Conservation (phyloP, 2,888 invertebrate genomes). For the Zaprionus bogoriensis region DNA sequence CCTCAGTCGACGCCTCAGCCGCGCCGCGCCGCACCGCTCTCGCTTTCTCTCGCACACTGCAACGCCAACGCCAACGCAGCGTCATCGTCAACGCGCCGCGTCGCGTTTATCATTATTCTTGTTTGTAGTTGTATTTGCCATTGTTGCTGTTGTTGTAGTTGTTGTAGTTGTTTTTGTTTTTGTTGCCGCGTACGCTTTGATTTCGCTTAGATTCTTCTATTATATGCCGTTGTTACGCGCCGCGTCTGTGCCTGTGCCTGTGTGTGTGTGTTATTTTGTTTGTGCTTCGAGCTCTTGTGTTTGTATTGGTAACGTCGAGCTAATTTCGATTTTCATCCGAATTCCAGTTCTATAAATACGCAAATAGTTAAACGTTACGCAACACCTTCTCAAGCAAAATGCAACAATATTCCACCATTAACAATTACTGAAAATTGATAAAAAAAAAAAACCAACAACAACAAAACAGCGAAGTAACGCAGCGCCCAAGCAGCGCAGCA, state of each 20-base stretch:
- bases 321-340: conserved; percentile 32
- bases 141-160: conserved; percentile 17
- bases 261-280: conserved; percentile 3
- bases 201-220: conserved; percentile 30
- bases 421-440: conserved; percentile 14
- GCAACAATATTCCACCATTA: conserved; percentile 21
- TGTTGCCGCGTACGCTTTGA: conserved; percentile 18
- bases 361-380: conserved; percentile 45
- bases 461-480: conserved; percentile 10
- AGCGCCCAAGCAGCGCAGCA: background rate
- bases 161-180: conserved; percentile 22
- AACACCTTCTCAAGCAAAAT: conserved; percentile 22
- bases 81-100: conserved; percentile 25
- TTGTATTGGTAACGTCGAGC: conserved; percentile 17
- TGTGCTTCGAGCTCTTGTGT: conserved; percentile 1
- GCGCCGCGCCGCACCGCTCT: conserved; percentile 45
- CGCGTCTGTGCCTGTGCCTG: background rate
- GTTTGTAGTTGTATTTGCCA: too few species aligned
- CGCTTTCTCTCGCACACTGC: conserved; percentile 57
- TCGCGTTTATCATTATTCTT: conserved; percentile 50
- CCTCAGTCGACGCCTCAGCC: conserved; percentile 28
- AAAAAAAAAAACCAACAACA: background rate
- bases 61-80: conserved; percentile 33
- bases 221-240: conserved; percentile 22
- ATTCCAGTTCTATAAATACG: conserved; percentile 54